These are phyloP conservation scores for Opisthograptis luteolata DNA, from an alignment of 2,888 invertebrate species.

Conservation along the genomic window DNA sequence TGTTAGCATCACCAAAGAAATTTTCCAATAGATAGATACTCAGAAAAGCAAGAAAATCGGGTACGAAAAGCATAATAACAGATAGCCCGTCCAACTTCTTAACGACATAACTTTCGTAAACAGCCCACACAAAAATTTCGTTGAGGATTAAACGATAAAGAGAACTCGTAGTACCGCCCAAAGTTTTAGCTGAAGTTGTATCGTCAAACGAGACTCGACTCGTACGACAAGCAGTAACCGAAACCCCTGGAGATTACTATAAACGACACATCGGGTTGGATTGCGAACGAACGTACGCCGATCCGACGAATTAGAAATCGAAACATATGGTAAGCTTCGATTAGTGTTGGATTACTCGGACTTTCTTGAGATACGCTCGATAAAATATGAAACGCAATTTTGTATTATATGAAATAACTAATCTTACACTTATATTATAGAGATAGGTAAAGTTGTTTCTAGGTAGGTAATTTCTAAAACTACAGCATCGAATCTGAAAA, in stretches of 20 bases:
- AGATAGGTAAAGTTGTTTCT: too few relatives aligned
- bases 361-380: constrained; percentile 1
- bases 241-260: constrained; percentile 49
- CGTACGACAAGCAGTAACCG: constrained; percentile 44
- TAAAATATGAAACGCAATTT: neutral
- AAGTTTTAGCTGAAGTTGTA: constrained; percentile 18
- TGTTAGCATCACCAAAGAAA: too few relatives aligned
- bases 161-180: constrained; percentile 15
- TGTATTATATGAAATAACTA: neutral
- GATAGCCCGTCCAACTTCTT: constrained; percentile 16
- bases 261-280: constrained; percentile 48
- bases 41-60: neutral
- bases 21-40: too few relatives aligned
- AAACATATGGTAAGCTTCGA: constrained; percentile 28
- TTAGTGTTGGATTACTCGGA: constrained; percentile 7
- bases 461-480: too few relatives aligned
- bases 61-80: constrained; percentile 14
- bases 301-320: constrained; percentile 34
- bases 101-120: constrained; percentile 21
- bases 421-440: too few relatives aligned
- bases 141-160: constrained; percentile 24
- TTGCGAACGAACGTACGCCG: constrained; percentile 41
- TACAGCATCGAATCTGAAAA: too few relatives aligned
- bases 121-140: constrained; percentile 13
- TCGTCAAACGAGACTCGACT: constrained; percentile 16